Base-by-base conservation (phyloP, 1,140 invertebrate species). In the Periplaneta americana region DNA sequence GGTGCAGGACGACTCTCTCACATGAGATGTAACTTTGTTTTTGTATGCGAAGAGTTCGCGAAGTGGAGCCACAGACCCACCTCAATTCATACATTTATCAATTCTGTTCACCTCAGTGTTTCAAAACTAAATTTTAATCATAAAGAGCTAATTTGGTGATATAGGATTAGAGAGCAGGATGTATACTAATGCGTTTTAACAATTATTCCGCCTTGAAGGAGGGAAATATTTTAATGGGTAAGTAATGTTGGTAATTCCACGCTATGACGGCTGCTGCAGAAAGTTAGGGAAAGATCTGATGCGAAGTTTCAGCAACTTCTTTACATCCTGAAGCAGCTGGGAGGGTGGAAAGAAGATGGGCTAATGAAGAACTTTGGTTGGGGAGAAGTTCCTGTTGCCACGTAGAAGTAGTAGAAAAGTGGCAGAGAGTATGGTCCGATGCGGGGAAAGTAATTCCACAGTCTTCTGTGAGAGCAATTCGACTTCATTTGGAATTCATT, bases 381-480 rank as follows among this genome's bases (percentile, higher is more conserved):
- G 77, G 80, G 39, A 79, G 81, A 80, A 76, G 76, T 83, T 80
- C 74, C 79, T 78, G 80, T 83, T 79, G 81, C 34, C 82, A 82
- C 79, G 66, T 79, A 48, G 32, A 80, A 36, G 22, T 31, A 36
- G 34, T 36, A 80, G n/a, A 78, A 74, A 77, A 81, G 48, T 66
- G 48, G 39, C 8, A 48, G 39, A 48, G 5, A 48, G 39, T 17
- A 48, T 48, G 39, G 48, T n/a, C 48, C 48, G 48, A 66, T 66
- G 48, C 4, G 48, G 48, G 48, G 48, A 13, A 66, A 66, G 48
- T 66, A 28, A 3, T 66, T 66, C 48, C n/a, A n/a, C n/a, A n/a
- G n/a, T n/a, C n/a, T n/a, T n/a, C n/a, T n/a, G n/a, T n/a, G n/a
- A n/a, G n/a, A n/a, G n/a, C n/a, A n/a, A n/a, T n/a, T n/a, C n/a